Evolutionary conservation across 2,888 invertebrate genomes (phyloP).

Genomic region (Hartigia nigra): DNA sequence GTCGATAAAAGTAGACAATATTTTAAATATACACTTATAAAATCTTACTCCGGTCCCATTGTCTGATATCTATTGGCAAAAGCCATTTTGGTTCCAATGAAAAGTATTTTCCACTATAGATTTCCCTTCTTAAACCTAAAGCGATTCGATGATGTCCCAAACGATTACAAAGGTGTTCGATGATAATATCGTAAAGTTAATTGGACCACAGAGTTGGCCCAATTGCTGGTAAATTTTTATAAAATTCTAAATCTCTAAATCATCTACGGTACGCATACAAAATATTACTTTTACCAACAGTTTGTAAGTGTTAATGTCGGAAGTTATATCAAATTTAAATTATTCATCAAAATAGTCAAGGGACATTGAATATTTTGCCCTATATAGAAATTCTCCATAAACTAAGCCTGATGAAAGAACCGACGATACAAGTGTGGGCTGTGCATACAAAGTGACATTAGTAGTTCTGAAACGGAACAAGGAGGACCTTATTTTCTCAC

Average conservation of each 20-base stretch:
- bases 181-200: not conserved
- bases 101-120: conserved; percentile 27
- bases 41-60: conserved; percentile 54
- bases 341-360: conserved; percentile 41
- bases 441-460: not conserved
- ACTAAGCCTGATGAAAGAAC: not conserved
- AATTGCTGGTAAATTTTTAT: conserved; percentile 40
- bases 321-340: conserved; percentile 43
- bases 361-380: not conserved
- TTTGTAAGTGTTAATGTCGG: conserved; percentile 41
- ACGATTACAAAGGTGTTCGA: conserved; percentile 5
- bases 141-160: conserved; percentile 4
- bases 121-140: conserved; percentile 16
- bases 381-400: not conserved
- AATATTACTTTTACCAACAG: conserved; percentile 42
- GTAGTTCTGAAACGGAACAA: conserved; percentile 14
- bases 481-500: conserved; percentile 29
- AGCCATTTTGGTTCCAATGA: conserved; percentile 43
- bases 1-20: conserved; percentile 39
- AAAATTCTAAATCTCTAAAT: conserved; percentile 40
- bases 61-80: conserved; percentile 49
- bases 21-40: conserved; percentile 45
- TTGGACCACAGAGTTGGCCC: not conserved
- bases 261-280: conserved; percentile 39
- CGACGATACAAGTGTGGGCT: not conserved